phyloP scores from a whole-genome alignment of 2,888 invertebrate species.

The Calameuta pallipes region DNA sequence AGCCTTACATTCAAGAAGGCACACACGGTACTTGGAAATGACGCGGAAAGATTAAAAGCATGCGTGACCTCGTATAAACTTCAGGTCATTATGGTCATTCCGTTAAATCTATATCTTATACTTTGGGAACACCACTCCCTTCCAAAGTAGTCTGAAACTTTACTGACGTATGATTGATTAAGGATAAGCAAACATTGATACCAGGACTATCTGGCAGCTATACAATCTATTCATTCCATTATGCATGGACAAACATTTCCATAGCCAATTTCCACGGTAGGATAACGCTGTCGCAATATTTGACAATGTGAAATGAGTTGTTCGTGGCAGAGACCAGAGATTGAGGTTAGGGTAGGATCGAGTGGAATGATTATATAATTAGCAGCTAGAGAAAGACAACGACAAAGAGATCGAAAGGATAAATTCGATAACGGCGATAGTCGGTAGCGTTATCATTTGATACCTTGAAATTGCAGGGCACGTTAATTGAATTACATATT shows the following conservation, averaged over 20 bases:
- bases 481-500: constrained; percentile 49
- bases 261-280: not conserved
- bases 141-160: not conserved
- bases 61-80: no score
- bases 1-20: no score
- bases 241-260: not conserved
- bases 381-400: not conserved
- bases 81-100: not conserved
- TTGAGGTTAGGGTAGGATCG: not conserved
- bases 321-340: not conserved
- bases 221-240: not conserved
- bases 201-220: not conserved
- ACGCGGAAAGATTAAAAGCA: no score
- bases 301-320: not conserved
- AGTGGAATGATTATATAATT: not conserved
- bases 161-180: not conserved
- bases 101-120: not conserved
- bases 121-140: not conserved
- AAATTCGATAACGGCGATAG: not conserved
- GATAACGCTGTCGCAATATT: not conserved
- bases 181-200: not conserved
- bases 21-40: no score
- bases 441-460: not conserved
- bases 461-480: constrained; percentile 13
- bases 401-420: constrained; percentile 1